A percentile compares a stretch with the other conserved stretches of the same genome.
These are phyloP conservation scores for Willisornis vidua DNA, from an alignment of 2,113 vertebrate genomes.

Conservation along the genomic window DNA sequence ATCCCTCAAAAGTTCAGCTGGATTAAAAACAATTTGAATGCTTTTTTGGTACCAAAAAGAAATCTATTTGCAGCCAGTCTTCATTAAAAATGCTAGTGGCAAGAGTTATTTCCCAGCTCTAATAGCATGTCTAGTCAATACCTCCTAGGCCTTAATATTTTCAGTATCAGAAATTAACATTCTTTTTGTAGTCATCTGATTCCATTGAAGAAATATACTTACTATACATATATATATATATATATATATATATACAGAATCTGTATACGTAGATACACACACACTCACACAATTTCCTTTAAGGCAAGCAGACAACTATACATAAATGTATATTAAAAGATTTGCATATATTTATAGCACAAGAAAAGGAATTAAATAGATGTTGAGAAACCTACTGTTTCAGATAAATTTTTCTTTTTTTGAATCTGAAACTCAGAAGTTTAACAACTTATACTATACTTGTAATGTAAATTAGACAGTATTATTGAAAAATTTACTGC, in stretches of 20 bases:
- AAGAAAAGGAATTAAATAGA: background rate
- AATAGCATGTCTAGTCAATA: constrained; percentile 24
- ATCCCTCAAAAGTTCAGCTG: constrained; percentile 42
- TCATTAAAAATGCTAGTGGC: constrained; percentile 45
- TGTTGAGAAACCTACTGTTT: background rate
- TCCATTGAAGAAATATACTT: background rate
- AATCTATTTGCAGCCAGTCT: constrained; percentile 38
- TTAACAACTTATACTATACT: background rate
- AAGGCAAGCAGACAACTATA: background rate
- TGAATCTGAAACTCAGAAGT: background rate
- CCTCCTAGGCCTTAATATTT: constrained; percentile 39
- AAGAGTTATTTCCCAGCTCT: constrained; percentile 27
- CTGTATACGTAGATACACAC: background rate
- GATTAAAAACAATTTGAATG: constrained; percentile 11
- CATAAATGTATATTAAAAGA: background rate
- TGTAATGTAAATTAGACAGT: background rate
- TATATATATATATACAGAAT: background rate
- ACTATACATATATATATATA: background rate
- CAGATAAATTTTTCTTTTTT: background rate
- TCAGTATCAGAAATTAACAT: background rate
- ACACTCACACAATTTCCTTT: background rate
- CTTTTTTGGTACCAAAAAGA: constrained; percentile 18
- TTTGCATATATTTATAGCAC: background rate
- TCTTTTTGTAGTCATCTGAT: background rate
- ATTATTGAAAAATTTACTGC: background rate